A percentile compares a stretch with the other conserved stretches of the same genome.
Conservation (phyloP, 1,140 invertebrate genomes). For the Chironomus tepperi region DNA sequence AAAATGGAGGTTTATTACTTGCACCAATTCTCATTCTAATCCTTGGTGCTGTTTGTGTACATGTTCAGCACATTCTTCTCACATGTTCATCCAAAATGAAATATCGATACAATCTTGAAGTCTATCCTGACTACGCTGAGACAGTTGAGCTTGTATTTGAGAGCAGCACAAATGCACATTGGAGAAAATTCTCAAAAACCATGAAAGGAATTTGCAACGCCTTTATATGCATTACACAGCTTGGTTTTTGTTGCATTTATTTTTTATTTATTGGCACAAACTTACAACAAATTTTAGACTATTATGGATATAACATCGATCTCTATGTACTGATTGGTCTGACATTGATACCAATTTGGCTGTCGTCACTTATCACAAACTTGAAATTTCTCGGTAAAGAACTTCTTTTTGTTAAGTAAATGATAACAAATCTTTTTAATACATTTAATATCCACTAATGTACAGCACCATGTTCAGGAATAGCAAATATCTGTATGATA, state of each 20-base stretch:
- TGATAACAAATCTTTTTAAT: not conserved
- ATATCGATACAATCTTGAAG: slow-evolving; percentile 41
- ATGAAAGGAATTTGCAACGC: slow-evolving; percentile 61
- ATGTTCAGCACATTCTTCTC: slow-evolving; percentile 64
- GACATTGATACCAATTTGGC: slow-evolving; percentile 58
- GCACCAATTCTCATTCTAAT: slow-evolving; percentile 54
- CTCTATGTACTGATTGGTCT: slow-evolving; percentile 62
- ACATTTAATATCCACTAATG: not conserved
- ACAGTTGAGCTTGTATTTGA: slow-evolving; percentile 69
- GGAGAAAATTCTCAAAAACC: slow-evolving; percentile 48
- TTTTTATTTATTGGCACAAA: slow-evolving; percentile 85
- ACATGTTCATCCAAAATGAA: slow-evolving; percentile 57
- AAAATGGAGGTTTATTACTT: slow-evolving; percentile 59
- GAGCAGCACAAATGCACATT: slow-evolving; percentile 50
- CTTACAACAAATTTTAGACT: slow-evolving; percentile 59
- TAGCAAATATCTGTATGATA: slow-evolving; percentile 63
- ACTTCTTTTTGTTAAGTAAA: not conserved
- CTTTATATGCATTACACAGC: slow-evolving; percentile 81
- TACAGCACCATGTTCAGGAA: slow-evolving; percentile 53
- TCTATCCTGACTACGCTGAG: slow-evolving; percentile 60
- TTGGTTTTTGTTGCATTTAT: slow-evolving; percentile 93
- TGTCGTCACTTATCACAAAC: slow-evolving; percentile 65
- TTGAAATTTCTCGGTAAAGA: slow-evolving; percentile 52
- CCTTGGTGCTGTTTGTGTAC: slow-evolving; percentile 60
- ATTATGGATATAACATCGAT: slow-evolving; percentile 48